Conservation (phyloP, 2,888 invertebrate species). For the Candidula unifasciata region DNA sequence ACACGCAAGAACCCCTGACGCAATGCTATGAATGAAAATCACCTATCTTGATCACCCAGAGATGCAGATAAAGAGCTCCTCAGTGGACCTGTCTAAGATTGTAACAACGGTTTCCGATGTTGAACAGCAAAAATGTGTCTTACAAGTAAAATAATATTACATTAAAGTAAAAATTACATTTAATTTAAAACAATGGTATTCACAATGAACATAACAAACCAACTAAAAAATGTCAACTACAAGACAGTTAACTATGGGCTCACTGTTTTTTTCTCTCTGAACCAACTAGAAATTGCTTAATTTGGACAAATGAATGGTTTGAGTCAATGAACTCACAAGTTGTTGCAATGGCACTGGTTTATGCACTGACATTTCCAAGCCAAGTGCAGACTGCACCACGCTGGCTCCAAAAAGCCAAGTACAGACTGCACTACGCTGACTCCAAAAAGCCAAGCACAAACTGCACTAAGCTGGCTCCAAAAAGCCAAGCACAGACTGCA, state of each 20-base stretch:
- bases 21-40: background rate
- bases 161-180: slow-evolving; percentile 9
- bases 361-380: background rate
- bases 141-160: slow-evolving; percentile 15
- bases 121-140: background rate
- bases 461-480: too few species aligned
- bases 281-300: background rate
- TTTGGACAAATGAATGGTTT: background rate
- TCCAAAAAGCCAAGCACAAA: too few species aligned
- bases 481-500: too few species aligned
- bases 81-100: background rate
- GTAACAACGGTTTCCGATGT: background rate
- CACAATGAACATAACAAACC: slow-evolving; percentile 39
- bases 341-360: background rate
- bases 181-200: slow-evolving; percentile 44
- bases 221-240: slow-evolving; percentile 23
- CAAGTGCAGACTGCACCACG: too few species aligned
- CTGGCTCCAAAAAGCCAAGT: too few species aligned
- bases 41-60: background rate
- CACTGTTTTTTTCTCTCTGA: background rate
- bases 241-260: slow-evolving; percentile 19
- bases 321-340: background rate
- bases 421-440: too few species aligned
- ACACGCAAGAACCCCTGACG: background rate
- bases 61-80: background rate